Conservation (phyloP, 2,888 invertebrate genomes). For the Drosophila suboccidentalis region DNA sequence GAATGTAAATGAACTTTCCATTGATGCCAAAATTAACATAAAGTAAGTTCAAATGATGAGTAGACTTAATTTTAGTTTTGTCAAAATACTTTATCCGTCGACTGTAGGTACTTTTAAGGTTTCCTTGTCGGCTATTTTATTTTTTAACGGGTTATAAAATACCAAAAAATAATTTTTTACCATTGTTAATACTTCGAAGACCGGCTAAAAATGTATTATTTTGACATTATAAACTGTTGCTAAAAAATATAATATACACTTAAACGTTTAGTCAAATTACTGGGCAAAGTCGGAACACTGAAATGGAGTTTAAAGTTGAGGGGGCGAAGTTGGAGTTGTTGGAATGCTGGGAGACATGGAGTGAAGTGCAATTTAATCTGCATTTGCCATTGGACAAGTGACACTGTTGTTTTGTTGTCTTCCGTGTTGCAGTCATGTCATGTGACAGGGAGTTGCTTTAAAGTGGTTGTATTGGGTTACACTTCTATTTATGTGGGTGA, state of each 20-base stretch:
- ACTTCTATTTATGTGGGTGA: constrained; percentile 49
- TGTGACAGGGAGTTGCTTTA: constrained; percentile 4
- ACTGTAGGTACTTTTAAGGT: too few relatives aligned
- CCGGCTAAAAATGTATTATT: too few relatives aligned
- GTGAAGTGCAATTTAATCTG: constrained; percentile 22
- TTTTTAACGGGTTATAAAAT: too few relatives aligned
- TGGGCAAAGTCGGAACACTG: neutral
- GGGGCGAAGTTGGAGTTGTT: neutral
- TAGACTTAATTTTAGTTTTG: too few relatives aligned
- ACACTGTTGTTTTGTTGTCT: constrained; percentile 32
- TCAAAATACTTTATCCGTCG: too few relatives aligned
- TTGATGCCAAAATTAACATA: too few relatives aligned
- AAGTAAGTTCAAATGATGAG: too few relatives aligned
- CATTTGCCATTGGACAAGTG: constrained; percentile 9
- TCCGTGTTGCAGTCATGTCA: constrained; percentile 53
- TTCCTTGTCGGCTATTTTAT: too few relatives aligned
- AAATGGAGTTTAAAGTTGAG: neutral
- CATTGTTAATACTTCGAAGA: too few relatives aligned
- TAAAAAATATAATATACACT: neutral
- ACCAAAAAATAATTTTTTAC: too few relatives aligned
- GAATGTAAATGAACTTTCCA: too few relatives aligned
- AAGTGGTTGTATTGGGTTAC: constrained; percentile 27
- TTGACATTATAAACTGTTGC: neutral
- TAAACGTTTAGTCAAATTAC: constrained; percentile 9
- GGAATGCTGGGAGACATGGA: neutral